Evolutionary conservation across 2,113 vertebrate genomes (phyloP).

Genomic region (Petroica traversi): DNA sequence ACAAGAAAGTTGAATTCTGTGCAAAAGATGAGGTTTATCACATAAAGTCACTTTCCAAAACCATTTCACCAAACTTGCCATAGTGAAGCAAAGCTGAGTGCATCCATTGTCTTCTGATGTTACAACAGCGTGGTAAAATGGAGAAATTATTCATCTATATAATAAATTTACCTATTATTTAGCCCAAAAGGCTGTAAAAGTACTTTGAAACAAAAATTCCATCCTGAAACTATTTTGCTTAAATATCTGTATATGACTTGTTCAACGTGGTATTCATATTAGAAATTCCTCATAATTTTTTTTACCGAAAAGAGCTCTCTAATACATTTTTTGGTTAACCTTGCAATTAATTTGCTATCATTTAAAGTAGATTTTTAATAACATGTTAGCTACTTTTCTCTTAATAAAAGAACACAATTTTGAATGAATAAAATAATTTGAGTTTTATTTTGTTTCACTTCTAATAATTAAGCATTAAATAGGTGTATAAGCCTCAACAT

Average conservation of each 20-base stretch:
- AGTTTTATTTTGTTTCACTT: not conserved
- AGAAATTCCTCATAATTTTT: not conserved
- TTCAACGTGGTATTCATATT: not conserved
- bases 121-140: not conserved
- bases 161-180: not conserved
- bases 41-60: not conserved
- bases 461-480: not conserved
- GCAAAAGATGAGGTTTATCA: not conserved
- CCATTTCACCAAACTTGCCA: not conserved
- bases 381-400: not conserved
- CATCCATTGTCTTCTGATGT: not conserved
- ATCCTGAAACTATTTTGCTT: not conserved
- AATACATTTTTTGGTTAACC: not conserved
- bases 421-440: not conserved
- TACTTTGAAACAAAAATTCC: not conserved
- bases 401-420: not conserved
- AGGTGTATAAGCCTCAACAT: not conserved
- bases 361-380: not conserved
- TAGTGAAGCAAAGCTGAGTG: not conserved
- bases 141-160: not conserved
- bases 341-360: not conserved
- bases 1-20: not conserved
- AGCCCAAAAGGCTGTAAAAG: not conserved
- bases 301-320: not conserved
- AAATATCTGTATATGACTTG: not conserved